Evolutionary conservation across 2,113 vertebrate genomes (phyloP).

Genomic region (Delphinus delphis): DNA sequence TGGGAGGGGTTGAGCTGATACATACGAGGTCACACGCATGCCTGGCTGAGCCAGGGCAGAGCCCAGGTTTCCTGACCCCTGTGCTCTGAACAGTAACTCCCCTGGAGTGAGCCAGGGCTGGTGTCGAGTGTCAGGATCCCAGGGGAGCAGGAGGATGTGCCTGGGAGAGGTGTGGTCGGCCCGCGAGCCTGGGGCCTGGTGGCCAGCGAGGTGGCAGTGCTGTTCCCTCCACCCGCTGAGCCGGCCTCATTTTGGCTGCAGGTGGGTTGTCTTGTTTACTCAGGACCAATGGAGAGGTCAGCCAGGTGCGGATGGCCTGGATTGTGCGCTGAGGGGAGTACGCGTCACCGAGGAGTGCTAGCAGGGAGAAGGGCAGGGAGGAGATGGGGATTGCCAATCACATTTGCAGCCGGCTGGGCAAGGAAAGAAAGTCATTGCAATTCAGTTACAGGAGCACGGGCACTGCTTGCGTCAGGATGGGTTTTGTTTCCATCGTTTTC

Average conservation of each 20-base stretch:
- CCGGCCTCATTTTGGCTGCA: background rate
- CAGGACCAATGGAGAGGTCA: background rate
- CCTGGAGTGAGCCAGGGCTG: background rate
- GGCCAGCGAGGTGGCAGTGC: background rate
- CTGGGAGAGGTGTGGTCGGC: background rate
- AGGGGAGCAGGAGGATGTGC: background rate
- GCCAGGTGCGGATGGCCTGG: background rate
- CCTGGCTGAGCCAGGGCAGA: background rate
- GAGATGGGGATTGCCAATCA: too few relatives aligned
- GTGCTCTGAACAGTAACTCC: slow-evolving; percentile 21
- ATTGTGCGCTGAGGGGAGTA: background rate
- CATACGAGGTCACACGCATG: background rate
- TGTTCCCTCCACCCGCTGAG: background rate
- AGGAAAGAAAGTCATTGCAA: background rate
- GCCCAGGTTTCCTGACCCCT: background rate
- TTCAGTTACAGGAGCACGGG: background rate
- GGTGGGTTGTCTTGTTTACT: slow-evolving; percentile 34
- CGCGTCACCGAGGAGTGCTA: background rate
- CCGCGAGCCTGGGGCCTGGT: background rate
- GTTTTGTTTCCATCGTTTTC: background rate
- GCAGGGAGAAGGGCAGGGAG: background rate
- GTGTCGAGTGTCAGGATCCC: background rate
- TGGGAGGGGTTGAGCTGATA: background rate
- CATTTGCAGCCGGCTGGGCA: background rate
- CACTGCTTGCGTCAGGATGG: background rate